phyloP scores from a whole-genome alignment of 2,888 invertebrate species.

The Drosophila emarginata region DNA sequence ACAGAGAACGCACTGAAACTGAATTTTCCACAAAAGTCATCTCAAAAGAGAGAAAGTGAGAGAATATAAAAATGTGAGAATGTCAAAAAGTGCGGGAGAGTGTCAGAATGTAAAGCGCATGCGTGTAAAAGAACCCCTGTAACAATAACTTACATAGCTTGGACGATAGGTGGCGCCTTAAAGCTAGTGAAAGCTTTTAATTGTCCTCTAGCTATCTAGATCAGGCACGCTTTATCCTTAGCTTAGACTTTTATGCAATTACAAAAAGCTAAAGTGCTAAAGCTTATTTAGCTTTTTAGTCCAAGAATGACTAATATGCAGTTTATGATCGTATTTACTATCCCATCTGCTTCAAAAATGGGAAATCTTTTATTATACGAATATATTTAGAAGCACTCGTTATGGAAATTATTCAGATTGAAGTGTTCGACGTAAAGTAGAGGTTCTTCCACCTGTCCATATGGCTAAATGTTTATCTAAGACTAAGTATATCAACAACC shows the following conservation, averaged over 20 bases:
- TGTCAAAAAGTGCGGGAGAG: neutral
- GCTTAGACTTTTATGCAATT: neutral
- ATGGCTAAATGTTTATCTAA: no score
- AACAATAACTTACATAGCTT: neutral
- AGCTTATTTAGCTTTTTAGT: neutral
- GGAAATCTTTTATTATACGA: no score
- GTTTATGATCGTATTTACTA: neutral
- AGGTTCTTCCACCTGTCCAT: no score
- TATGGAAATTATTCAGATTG: no score
- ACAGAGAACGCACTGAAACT: slow-evolving; percentile 58
- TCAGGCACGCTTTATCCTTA: neutral
- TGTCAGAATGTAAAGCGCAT: neutral
- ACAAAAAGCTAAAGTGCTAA: neutral
- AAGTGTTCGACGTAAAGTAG: no score
- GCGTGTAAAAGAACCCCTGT: neutral
- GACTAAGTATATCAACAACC: no score
- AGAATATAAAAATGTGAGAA: neutral
- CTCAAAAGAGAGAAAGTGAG: slow-evolving; percentile 16
- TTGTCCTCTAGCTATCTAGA: neutral
- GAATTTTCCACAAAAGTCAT: slow-evolving; percentile 29
- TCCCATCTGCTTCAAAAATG: no score
- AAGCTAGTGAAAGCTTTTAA: neutral
- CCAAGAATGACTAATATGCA: no score
- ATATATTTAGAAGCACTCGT: no score
- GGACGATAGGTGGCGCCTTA: neutral